Evolutionary conservation across 2,113 vertebrate species (phyloP), one percentile per base, ranked within the genome.

Genomic region (Jaculus jaculus): DNA sequence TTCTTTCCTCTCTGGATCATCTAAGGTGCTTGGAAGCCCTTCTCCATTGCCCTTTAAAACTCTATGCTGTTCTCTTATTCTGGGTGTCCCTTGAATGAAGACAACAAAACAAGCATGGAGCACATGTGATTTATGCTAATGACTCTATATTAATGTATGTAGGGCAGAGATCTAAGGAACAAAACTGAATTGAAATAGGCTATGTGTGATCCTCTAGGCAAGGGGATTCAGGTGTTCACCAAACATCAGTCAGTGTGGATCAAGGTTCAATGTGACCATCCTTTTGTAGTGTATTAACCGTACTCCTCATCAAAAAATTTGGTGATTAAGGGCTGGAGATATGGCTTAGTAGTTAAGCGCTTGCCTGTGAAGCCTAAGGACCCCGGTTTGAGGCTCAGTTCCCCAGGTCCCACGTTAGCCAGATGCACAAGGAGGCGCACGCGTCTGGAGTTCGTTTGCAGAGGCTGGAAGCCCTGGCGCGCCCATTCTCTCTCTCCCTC

Each of bases 1-100:
- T 93, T 93, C 37, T 86, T 94, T 95, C 28, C 61, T 92, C 47
- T 94, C 65, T 34, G 69, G 58, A 95, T 65, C 39, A 78, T 81
- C 42, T 73, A 87, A 84, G 47, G 78, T 39, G 65, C 30, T 74
- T 75, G 80, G 72, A 79, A 72, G 37, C 65, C 51, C 21, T 30
- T 93, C 60, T 83, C 68, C 11, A 26, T 86, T 34, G 32, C 34
- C 28, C 15, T 94, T 92, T 69, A 73, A 72, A 80, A 26, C 26
- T 92, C 47, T 79, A 17, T 61, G 18, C 42, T 74, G 26, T 26
- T 85, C 82, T 86, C 54, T 78, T 94, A 26, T 80, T 92, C 74
- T 66, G 28, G 28, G 18, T 0, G 0, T 60, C 65, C 26, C 24
- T 63, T 21, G 68, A 80, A 86, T 85, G 39, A 90, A 92, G 82